These are phyloP conservation scores for Hapalemur alaotrensis DNA, from an alignment of 2,797 vertebrate genomes.

Conservation along the genomic window DNA sequence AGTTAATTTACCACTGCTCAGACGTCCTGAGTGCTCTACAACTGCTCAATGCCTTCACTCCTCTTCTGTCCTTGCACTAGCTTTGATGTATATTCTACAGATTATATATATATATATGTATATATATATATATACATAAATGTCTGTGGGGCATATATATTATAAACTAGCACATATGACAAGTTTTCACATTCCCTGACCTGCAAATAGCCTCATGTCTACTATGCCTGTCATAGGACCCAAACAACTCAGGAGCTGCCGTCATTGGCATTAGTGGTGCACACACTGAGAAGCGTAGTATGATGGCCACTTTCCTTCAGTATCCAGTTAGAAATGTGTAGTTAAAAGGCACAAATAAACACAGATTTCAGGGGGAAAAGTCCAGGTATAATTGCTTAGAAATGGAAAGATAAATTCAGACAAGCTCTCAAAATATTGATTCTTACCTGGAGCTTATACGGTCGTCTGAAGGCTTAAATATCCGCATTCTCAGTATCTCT, in stretches of 20 bases:
- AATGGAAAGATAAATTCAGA: not conserved
- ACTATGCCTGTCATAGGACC: accelerated
- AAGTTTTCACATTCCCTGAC: not conserved
- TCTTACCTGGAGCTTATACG: not conserved
- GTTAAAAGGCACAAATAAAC: not conserved
- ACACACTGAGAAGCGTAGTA: not conserved
- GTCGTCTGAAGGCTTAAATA: not conserved
- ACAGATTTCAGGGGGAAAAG: not conserved
- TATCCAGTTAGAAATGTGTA: not conserved
- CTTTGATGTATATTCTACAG: not conserved
- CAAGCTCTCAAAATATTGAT: not conserved
- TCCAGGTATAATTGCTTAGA: not conserved
- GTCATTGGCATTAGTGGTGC: accelerated
- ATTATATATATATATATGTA: not conserved
- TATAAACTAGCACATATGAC: not conserved
- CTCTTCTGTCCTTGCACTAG: not conserved
- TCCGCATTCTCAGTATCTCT: not conserved
- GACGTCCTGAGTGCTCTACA: not conserved
- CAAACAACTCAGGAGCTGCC: not conserved
- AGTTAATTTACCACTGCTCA: no score
- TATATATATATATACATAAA: not conserved
- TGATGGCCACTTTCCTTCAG: no score
- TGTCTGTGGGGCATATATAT: not conserved
- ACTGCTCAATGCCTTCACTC: not conserved
- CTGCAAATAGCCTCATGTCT: not conserved